Evolutionary conservation across 2,113 vertebrate genomes (phyloP), one percentile per base, ranked within the genome.

Genomic region (Puffinus mauretanicus): DNA sequence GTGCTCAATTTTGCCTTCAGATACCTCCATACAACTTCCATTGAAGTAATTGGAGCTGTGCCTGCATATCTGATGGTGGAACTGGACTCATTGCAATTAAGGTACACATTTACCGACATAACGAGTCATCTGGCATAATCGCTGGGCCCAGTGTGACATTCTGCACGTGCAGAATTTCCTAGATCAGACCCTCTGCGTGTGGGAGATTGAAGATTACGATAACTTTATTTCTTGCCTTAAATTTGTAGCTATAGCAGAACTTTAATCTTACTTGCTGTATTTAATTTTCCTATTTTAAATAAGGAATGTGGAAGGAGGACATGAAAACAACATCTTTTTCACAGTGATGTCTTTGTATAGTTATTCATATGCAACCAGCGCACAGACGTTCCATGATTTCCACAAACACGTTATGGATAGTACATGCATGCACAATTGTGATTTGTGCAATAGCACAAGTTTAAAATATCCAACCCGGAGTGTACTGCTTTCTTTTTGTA

Each of bases 11-110:
- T 96, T 97, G 93, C 97, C 96, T 96, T 97, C 96, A 97, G 97
- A 97, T 96, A 72, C 88, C 96, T 97, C 97, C 95, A 96, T 96
- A 75, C 97, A 95, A 96, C 96, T 97, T 97, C 95, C 96, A 97
- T 95, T 72, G 93, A 97, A 97, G 94, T 97, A 96, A 89, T 97
- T 97, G 95, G 96, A 97, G 95, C 96, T 96, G 97, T 97, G 94
- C 94, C 95, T 77, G 95, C 97, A 89, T 97, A 97, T 96, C 96
- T 96, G 96, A 94, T 97, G 96, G 94, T 97, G 94, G 96, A 93
- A 87, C 95, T 95, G 95, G 94, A 97, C 73, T 94, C 95, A 94
- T 89, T 95, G 83, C 91, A 87, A 94, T 97, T 89, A 97, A 97
- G 97, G 97, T 97, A 97, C 94, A 96, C 83, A 32, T 96, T 97